Conservation (phyloP, 1,140 invertebrate species). For the Pteromalus puparum region DNA sequence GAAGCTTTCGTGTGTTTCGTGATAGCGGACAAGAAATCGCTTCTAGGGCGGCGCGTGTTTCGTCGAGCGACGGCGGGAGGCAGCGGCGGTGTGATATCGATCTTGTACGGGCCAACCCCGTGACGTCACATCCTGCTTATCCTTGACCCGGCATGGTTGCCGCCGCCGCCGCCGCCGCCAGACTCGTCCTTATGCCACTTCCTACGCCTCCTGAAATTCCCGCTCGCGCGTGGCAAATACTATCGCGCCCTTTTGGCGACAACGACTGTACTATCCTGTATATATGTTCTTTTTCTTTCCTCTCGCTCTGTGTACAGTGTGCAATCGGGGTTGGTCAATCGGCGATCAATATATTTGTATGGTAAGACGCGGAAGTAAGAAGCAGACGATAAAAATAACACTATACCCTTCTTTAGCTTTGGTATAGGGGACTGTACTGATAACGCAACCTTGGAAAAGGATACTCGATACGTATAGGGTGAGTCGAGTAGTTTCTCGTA, state of each 20-base stretch:
- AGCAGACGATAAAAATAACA: neutral
- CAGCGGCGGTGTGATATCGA: constrained; percentile 67
- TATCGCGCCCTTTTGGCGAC: no score
- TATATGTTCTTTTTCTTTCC: no score
- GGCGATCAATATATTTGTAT: constrained; percentile 5
- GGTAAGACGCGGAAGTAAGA: neutral
- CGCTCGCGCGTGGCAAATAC: neutral
- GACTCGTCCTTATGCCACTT: constrained; percentile 55
- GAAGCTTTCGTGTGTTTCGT: neutral
- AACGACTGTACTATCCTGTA: neutral
- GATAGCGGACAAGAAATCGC: neutral
- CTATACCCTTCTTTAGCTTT: neutral
- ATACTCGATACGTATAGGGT: neutral
- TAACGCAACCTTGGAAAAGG: neutral
- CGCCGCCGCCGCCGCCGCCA: constrained; percentile 14
- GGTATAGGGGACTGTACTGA: neutral
- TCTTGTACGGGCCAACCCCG: constrained; percentile 60
- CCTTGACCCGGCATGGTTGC: constrained; percentile 68
- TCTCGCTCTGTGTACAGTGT: neutral
- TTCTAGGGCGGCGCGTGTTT: constrained; percentile 1
- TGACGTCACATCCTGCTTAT: constrained; percentile 74
- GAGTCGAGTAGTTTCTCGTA: no score
- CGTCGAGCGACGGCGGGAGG: constrained; percentile 55
- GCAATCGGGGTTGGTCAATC: constrained; percentile 2
- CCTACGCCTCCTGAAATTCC: constrained; percentile 10